phyloP scores from a whole-genome alignment of 2,113 vertebrate genomes.

The Serinus canaria region DNA sequence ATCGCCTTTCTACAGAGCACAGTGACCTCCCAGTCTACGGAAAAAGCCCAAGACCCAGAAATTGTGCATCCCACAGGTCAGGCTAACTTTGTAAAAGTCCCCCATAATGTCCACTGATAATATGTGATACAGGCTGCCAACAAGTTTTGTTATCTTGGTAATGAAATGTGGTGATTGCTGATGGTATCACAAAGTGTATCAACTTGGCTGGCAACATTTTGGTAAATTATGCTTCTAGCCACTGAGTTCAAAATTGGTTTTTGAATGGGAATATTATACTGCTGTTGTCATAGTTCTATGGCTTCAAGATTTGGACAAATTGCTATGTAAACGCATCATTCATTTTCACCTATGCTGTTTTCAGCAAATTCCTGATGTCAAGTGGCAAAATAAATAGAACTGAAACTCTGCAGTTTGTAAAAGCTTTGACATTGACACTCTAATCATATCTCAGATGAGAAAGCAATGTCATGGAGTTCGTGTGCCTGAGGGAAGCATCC shows the following conservation, averaged over 20 bases:
- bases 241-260: not conserved
- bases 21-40: not conserved
- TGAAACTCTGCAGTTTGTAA: not conserved
- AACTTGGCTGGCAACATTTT: not conserved
- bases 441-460: not conserved
- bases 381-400: slow-evolving; percentile 2
- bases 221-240: not conserved
- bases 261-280: not conserved
- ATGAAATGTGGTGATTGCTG: not conserved
- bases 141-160: not conserved
- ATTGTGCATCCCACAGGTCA: not conserved
- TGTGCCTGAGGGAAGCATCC: not conserved
- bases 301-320: not conserved
- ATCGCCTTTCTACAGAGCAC: not conserved
- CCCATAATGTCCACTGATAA: not conserved
- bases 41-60: not conserved
- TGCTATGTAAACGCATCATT: not conserved
- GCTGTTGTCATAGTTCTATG: not conserved
- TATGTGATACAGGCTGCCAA: not conserved
- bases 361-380: not conserved
- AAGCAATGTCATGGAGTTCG: not conserved
- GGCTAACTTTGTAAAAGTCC: not conserved
- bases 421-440: not conserved
- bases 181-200: not conserved
- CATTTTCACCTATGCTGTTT: not conserved